Conservation (phyloP, 2,797 vertebrate species). For the Rhinoraja longicauda region DNA sequence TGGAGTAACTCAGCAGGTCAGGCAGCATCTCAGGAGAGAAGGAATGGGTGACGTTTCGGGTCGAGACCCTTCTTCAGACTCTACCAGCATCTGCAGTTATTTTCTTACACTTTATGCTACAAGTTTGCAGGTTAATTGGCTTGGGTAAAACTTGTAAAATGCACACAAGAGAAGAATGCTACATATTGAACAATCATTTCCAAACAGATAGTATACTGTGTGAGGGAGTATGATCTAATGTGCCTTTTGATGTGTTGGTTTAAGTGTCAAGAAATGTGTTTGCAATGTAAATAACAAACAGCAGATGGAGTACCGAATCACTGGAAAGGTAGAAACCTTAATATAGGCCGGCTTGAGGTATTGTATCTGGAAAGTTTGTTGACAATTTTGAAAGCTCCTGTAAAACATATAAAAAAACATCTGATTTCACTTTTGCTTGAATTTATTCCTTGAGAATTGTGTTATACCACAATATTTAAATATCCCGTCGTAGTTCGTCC, state of each 20-base stretch:
- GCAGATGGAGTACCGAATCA: constrained; percentile 9
- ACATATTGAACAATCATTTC: neutral
- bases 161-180: neutral
- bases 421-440: neutral
- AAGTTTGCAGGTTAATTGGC: too few species aligned
- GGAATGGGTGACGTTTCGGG: too few species aligned
- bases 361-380: neutral
- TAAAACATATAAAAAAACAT: neutral
- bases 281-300: constrained; percentile 6
- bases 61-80: too few species aligned
- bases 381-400: neutral
- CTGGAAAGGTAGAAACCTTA: neutral
- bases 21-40: too few species aligned
- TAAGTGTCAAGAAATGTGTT: neutral
- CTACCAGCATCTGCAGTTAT: too few species aligned
- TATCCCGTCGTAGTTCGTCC: neutral
- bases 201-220: neutral
- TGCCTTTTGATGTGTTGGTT: neutral
- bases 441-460: neutral
- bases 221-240: neutral
- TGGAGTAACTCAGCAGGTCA: too few species aligned
- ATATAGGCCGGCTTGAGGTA: neutral
- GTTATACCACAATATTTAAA: neutral
- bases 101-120: too few species aligned
- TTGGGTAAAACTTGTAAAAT: neutral